Percentiles rank a stretch among this genome's conserved stretches.
These are phyloP conservation scores for Galeruca laticollis DNA, from an alignment of 2,888 invertebrate genomes.

Conservation along the genomic window DNA sequence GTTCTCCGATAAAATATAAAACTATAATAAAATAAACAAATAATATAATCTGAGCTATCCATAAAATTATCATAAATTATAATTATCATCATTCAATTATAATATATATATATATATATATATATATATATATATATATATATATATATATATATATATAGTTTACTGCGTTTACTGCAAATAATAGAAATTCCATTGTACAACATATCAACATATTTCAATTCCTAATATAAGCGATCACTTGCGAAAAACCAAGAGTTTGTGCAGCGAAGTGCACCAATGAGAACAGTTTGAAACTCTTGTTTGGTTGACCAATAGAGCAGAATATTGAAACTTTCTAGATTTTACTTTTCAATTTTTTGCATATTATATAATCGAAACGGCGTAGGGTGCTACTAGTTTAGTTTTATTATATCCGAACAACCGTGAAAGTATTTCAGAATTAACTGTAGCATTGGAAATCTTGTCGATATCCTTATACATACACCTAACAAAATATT, in stretches of 20 bases:
- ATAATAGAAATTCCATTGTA: background rate
- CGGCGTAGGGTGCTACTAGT: background rate
- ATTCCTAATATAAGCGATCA: background rate
- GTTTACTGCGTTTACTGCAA: no score
- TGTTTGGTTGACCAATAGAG: constrained; percentile 51
- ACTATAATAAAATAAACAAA: no score
- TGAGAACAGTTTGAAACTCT: constrained; percentile 46
- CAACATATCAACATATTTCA: background rate
- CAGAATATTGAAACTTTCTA: constrained; percentile 52
- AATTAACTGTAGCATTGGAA: background rate
- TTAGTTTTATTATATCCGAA: constrained; percentile 7
- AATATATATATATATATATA: no score
- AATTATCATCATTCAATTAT: no score
- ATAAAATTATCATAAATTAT: no score
- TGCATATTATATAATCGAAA: constrained; percentile 35
- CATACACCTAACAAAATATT: no score
- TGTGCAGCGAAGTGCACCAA: constrained; percentile 6
- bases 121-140: no score
- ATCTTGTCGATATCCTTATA: background rate
- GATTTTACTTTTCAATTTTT: constrained; percentile 29
- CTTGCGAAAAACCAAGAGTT: background rate
- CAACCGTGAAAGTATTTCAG: constrained; percentile 9
- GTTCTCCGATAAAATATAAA: no score
- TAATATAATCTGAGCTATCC: no score
- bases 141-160: no score